A percentile compares a stretch with the other conserved stretches of the same genome.
phyloP scores from a whole-genome alignment of 2,888 invertebrate genomes.

The Dryobotodes eremita region DNA sequence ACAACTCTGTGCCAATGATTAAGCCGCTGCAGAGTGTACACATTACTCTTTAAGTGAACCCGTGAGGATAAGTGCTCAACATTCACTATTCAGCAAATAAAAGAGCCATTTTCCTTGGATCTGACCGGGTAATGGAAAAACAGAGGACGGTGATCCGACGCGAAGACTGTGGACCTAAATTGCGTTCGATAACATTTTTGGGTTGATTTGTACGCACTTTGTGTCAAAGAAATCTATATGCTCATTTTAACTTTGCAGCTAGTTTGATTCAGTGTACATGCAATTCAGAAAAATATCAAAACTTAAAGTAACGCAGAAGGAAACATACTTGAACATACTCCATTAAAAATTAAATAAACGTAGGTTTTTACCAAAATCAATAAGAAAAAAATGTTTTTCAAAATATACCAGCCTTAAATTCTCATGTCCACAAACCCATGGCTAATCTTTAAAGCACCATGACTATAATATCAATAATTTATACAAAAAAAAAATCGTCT shows the following conservation, averaged over 20 bases:
- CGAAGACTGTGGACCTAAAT: slow-evolving; percentile 67
- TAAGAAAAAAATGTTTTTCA: background rate
- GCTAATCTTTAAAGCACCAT: background rate
- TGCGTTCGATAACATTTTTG: no score
- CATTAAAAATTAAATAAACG: background rate
- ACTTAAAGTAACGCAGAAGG: background rate
- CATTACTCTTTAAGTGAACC: slow-evolving; percentile 86
- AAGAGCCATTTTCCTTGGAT: slow-evolving; percentile 85
- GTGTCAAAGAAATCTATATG: background rate
- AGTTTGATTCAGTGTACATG: background rate
- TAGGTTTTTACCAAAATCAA: background rate
- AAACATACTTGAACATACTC: background rate
- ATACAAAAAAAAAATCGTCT: background rate
- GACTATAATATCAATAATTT: no score
- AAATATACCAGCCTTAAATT: background rate
- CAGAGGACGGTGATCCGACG: slow-evolving; percentile 74
- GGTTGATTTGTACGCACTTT: background rate
- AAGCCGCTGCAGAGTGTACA: slow-evolving; percentile 84
- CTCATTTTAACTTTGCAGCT: background rate
- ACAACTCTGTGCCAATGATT: slow-evolving; percentile 62
- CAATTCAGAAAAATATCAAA: background rate
- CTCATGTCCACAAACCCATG: background rate
- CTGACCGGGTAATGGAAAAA: slow-evolving; percentile 88
- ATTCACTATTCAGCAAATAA: slow-evolving; percentile 89
- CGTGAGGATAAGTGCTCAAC: slow-evolving; percentile 84